Evolutionary conservation across 2,113 vertebrate genomes (phyloP), one percentile per base, ranked within the genome.

Genomic region (Nymphicus hollandicus): DNA sequence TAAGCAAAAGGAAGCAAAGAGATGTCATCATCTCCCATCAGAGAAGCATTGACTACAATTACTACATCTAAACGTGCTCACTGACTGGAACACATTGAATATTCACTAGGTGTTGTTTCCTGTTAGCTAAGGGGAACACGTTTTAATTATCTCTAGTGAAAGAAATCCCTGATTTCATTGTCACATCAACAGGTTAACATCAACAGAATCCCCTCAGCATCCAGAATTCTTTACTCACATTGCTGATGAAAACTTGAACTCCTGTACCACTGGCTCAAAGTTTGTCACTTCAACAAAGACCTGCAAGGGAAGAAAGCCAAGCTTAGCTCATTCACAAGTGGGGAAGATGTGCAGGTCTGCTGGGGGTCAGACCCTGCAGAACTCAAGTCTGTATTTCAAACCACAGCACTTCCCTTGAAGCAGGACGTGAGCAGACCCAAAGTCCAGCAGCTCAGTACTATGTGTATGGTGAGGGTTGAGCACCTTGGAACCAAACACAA

Each of bases 231-330:
- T 56, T 66, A 87, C 98, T 98, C 61, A 98, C 98, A 79, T 96
- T 46, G 77, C 52, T 87, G 93, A 87, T 66, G 96, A 91, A 93
- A 98, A 98, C 29, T 72, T 68, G 3, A 98, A 81, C 79, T 98
- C 94, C 3, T 97, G 97, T 60, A 90, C n/a, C 44, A 97, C 95
- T 3, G 98, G 98, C 77, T 99, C 99, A 53, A 99, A 98, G 91
- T 93, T 98, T 31, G 98, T 98, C 93, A 99, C 95, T 64, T 98
- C 98, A 82, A 97, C 97, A 58, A 99, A 99, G 85, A 99, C 88
- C 99, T 99, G 94, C 58, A 97, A 97, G 89, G 94, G 41, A 92
- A 86, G 60, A 93, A 90, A 91, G 63, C 46, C 68, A 84, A 49
- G 61, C 29, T 94, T 31, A 92, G 91, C 27, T 61, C 68, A 31